Conservation (phyloP, 2,888 invertebrate species). For the Halocaridina rubra region DNA sequence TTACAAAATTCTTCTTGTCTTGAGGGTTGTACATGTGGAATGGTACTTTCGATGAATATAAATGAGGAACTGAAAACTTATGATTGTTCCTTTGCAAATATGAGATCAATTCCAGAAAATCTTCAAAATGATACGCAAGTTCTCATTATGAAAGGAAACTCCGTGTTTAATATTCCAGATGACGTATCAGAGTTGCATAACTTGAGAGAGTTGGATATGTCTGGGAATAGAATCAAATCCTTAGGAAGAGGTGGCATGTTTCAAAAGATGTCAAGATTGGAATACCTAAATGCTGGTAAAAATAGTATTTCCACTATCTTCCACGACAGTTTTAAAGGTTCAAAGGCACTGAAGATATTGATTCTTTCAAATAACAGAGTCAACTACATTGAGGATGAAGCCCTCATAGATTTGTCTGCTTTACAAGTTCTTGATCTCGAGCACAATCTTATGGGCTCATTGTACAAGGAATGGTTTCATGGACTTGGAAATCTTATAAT, state of each 20-base stretch:
- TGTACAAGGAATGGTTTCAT: slow-evolving; percentile 69
- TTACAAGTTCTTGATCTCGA: slow-evolving; percentile 67
- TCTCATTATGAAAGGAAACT: slow-evolving; percentile 67
- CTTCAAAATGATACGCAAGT: slow-evolving; percentile 67
- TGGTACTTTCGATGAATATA: slow-evolving; percentile 47
- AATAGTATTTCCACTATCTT: slow-evolving; percentile 68
- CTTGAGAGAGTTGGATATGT: slow-evolving; percentile 68
- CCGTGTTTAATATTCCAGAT: slow-evolving; percentile 66
- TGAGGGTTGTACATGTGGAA: slow-evolving; percentile 63
- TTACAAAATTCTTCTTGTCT: slow-evolving; percentile 53
- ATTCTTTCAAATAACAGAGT: slow-evolving; percentile 68
- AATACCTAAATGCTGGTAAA: slow-evolving; percentile 67
- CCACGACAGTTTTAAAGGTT: slow-evolving; percentile 68
- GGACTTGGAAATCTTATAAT: slow-evolving; percentile 66
- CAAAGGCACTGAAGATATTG: slow-evolving; percentile 66
- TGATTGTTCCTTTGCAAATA: slow-evolving; percentile 67
- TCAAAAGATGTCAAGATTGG: slow-evolving; percentile 67
- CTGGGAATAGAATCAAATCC: slow-evolving; percentile 67
- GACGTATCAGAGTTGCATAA: slow-evolving; percentile 66
- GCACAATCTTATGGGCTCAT: slow-evolving; percentile 67
- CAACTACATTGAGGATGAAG: slow-evolving; percentile 67
- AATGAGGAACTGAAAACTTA: slow-evolving; percentile 65
- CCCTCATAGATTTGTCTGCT: slow-evolving; percentile 68
- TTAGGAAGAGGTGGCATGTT: slow-evolving; percentile 67
- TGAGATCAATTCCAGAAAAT: slow-evolving; percentile 66